Percentiles rank a stretch among this genome's conserved stretches.
Conservation (phyloP, 2,797 vertebrate species). For the Tachyglossus aculeatus region DNA sequence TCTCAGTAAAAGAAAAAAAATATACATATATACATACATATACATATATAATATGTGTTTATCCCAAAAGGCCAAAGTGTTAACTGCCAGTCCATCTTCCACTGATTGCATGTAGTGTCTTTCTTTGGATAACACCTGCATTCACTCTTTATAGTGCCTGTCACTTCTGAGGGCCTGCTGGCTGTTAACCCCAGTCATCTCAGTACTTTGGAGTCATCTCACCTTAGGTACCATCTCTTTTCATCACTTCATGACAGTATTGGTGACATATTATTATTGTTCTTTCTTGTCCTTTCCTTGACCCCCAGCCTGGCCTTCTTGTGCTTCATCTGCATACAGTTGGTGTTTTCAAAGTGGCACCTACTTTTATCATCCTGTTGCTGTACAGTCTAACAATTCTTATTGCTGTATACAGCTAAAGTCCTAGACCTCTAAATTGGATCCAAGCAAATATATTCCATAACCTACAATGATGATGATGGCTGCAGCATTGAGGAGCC, state of each 20-base stretch:
- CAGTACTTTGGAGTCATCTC: neutral
- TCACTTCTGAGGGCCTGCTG: neutral
- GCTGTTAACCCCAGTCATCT: neutral
- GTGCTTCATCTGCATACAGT: neutral
- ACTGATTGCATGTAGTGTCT: too few relatives aligned
- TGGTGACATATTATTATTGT: neutral
- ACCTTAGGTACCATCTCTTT: neutral
- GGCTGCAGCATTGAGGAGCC: too few relatives aligned
- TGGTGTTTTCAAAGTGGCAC: too few relatives aligned
- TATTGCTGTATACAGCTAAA: too few relatives aligned
- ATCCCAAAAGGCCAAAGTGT: neutral
- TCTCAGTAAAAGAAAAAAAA: too few relatives aligned
- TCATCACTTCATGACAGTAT: neutral
- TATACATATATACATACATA: too few relatives aligned
- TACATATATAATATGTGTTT: neutral
- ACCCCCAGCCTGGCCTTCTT: neutral
- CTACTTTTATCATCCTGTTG: too few relatives aligned
- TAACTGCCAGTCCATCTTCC: too few relatives aligned
- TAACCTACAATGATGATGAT: too few relatives aligned
- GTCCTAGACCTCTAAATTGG: too few relatives aligned
- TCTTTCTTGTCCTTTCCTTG: neutral
- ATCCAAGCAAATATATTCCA: too few relatives aligned
- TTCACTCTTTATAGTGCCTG: neutral
- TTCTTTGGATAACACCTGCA: neutral
- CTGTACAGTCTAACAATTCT: too few relatives aligned